Evolutionary conservation across 2,797 vertebrate genomes (phyloP).

Genomic region (Molossus molossus): DNA sequence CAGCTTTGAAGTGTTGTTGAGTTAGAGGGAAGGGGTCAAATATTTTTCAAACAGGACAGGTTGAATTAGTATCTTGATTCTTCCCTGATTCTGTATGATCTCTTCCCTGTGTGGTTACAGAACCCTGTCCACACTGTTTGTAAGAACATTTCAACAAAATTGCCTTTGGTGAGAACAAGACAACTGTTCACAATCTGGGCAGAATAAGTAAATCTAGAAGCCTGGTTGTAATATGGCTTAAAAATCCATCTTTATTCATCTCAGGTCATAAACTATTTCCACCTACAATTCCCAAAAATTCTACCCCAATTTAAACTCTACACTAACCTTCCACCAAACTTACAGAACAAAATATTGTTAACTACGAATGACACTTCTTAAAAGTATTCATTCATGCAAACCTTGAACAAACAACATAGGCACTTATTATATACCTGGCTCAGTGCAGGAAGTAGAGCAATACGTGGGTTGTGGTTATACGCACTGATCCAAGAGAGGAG

Average conservation of each 20-base stretch:
- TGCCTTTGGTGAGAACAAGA: conserved; percentile 75
- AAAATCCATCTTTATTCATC: conserved; percentile 56
- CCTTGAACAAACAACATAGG: not conserved
- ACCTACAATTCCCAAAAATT: conserved; percentile 42
- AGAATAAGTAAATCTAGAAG: conserved; percentile 48
- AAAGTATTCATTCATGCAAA: conserved; percentile 12
- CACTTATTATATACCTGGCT: not conserved
- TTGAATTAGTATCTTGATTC: conserved; percentile 52
- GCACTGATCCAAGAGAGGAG: not conserved
- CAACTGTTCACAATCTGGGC: conserved; percentile 78
- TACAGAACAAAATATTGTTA: not conserved
- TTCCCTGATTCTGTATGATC: conserved; percentile 46
- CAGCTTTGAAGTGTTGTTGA: not conserved
- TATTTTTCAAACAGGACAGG: conserved; percentile 34
- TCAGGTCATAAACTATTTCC: not conserved
- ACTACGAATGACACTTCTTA: conserved; percentile 6
- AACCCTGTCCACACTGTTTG: conserved; percentile 63
- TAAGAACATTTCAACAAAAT: conserved; percentile 74
- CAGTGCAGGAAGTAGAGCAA: not conserved
- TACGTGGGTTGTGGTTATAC: not conserved
- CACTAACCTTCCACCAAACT: not conserved
- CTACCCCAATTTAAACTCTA: conserved; percentile 10
- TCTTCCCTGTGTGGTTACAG: conserved; percentile 48
- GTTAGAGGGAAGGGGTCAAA: conserved; percentile 53
- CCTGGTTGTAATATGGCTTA: not conserved